These are phyloP conservation scores for Daktulosphaira vitifoliae DNA, from an alignment of 1,140 invertebrate species.

Conservation along the genomic window DNA sequence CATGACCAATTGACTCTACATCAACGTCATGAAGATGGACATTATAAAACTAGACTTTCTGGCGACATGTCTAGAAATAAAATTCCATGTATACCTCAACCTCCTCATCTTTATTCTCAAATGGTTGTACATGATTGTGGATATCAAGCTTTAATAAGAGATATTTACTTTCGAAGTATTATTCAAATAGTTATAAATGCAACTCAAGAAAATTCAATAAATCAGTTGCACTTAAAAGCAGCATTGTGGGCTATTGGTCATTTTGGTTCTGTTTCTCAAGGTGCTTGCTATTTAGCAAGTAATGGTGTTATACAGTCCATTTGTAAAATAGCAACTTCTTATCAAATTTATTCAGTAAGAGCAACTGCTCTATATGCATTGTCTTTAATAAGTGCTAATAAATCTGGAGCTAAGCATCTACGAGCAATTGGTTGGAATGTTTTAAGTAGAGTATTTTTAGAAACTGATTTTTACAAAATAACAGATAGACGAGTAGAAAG, in stretches of 20 bases:
- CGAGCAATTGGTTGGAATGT: slow-evolving; percentile 43
- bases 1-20: slow-evolving; percentile 79
- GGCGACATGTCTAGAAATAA: slow-evolving; percentile 26
- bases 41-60: slow-evolving; percentile 48
- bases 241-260: slow-evolving; percentile 85
- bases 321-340: slow-evolving; percentile 62
- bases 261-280: slow-evolving; percentile 62
- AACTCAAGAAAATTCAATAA: slow-evolving; percentile 3
- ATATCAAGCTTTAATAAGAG: slow-evolving; percentile 35
- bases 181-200: slow-evolving; percentile 43
- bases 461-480: slow-evolving; percentile 22
- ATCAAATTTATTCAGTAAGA: slow-evolving; percentile 73
- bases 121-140: slow-evolving; percentile 69
- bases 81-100: slow-evolving; percentile 53
- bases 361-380: slow-evolving; percentile 83
- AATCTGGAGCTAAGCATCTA: slow-evolving; percentile 66
- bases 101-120: slow-evolving; percentile 82
- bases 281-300: slow-evolving; percentile 60
- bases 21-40: slow-evolving; percentile 69
- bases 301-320: slow-evolving; percentile 53
- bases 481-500: not conserved
- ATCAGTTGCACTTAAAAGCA: slow-evolving; percentile 62
- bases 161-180: slow-evolving; percentile 45
- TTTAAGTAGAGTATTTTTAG: slow-evolving; percentile 48
- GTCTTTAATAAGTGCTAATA: slow-evolving; percentile 71